These are phyloP conservation scores for Hypomecis atomaria DNA, from an alignment of 2,888 invertebrate genomes.

Conservation along the genomic window DNA sequence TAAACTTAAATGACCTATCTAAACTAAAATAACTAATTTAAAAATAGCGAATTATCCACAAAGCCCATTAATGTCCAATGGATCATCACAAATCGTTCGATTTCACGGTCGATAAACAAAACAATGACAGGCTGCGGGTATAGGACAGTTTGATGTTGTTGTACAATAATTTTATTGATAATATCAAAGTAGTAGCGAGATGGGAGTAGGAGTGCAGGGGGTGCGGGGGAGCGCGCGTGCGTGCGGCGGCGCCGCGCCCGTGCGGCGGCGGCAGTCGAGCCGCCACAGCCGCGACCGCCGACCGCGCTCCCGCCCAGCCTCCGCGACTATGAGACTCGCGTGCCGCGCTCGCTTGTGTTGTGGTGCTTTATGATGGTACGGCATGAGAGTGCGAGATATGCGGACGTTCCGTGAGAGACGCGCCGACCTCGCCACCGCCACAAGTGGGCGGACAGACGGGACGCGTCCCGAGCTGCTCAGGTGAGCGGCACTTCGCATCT, in stretches of 20 bases:
- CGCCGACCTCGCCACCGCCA: conserved; percentile 68
- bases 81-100: conserved; percentile 45
- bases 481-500: conserved; percentile 77
- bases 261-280: conserved; percentile 63
- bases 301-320: conserved; percentile 52
- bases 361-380: conserved; percentile 82
- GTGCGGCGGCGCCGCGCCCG: conserved; percentile 72
- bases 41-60: neutral
- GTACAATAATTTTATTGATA: conserved; percentile 83
- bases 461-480: conserved; percentile 75
- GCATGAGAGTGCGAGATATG: conserved; percentile 80
- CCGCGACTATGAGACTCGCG: conserved; percentile 71
- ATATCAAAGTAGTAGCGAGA: conserved; percentile 80
- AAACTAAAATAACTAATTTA: too few species aligned
- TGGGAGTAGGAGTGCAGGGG: conserved; percentile 63
- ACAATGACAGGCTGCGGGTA: conserved; percentile 65
- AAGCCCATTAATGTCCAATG: neutral
- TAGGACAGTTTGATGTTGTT: conserved; percentile 70
- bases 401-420: conserved; percentile 80
- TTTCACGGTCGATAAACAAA: conserved; percentile 56
- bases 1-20: too few species aligned
- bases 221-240: conserved; percentile 64
- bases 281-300: conserved; percentile 49
- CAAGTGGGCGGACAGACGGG: conserved; percentile 79
- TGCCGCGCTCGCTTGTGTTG: conserved; percentile 76